Conservation (phyloP, 2,797 vertebrate species). For the Xerus rutilus region DNA sequence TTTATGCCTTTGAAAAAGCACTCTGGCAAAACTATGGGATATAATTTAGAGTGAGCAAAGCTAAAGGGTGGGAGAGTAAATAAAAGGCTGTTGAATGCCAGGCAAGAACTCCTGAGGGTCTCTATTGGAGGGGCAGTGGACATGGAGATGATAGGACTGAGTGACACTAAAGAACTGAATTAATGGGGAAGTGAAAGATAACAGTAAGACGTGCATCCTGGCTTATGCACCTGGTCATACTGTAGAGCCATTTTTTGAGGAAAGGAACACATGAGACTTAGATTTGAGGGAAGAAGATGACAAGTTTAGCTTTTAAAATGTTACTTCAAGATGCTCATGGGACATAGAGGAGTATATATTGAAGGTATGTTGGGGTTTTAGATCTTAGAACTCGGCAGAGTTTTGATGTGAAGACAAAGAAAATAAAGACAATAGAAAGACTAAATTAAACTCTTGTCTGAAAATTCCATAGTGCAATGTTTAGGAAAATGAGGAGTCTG, state of each 20-base stretch:
- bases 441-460: neutral
- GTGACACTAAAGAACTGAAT: neutral
- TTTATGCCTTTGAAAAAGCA: conserved; percentile 18
- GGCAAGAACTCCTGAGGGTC: neutral
- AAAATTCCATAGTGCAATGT: neutral
- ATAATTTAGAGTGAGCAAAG: neutral
- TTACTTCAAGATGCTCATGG: neutral
- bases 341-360: neutral
- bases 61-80: neutral
- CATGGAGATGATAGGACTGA: neutral
- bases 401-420: neutral
- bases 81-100: neutral
- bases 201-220: neutral
- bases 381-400: neutral
- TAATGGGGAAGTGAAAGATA: neutral
- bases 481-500: neutral
- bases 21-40: neutral
- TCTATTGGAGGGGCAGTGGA: neutral
- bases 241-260: neutral
- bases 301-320: neutral
- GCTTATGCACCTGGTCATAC: neutral
- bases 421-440: neutral
- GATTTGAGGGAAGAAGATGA: neutral
- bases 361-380: neutral
- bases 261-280: neutral